phyloP scores from a whole-genome alignment of 2,113 vertebrate species.

The Takifugu flavidus region DNA sequence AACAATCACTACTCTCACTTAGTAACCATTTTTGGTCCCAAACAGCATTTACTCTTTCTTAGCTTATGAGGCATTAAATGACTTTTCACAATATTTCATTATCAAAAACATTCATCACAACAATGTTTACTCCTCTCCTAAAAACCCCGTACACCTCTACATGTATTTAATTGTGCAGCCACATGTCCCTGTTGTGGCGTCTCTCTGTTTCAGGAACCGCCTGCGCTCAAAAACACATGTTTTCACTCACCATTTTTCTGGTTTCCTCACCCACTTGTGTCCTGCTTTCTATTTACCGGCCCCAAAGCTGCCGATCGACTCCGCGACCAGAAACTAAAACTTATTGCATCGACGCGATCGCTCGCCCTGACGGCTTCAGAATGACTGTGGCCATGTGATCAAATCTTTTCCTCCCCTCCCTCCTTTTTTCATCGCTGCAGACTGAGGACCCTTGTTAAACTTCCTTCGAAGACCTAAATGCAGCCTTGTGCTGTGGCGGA shows the following conservation, averaged over 20 bases:
- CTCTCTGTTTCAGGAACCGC: conserved; percentile 6
- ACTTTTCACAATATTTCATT: conserved; percentile 7
- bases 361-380: conserved; percentile 24
- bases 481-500: conserved; percentile 5
- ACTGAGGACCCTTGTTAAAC: conserved; percentile 45
- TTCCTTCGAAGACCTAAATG: conserved; percentile 14
- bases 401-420: conserved; percentile 30
- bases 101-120: conserved; percentile 1
- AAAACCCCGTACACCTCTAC: background rate
- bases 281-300: conserved; percentile 29
- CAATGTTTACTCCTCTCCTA: conserved; percentile 16
- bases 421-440: conserved; percentile 26
- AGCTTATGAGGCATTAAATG: background rate
- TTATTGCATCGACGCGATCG: conserved; percentile 8
- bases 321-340: conserved; percentile 27
- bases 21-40: background rate
- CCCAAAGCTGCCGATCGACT: background rate
- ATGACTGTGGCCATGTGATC: conserved; percentile 64
- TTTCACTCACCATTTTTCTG: conserved; percentile 70
- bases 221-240: conserved; percentile 30
- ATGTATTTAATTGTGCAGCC: background rate
- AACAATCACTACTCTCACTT: background rate
- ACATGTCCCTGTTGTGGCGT: background rate
- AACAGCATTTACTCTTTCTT: background rate
- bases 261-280: conserved; percentile 24